Evolutionary conservation across 2,113 vertebrate genomes (phyloP).

Genomic region (Galbula dea): DNA sequence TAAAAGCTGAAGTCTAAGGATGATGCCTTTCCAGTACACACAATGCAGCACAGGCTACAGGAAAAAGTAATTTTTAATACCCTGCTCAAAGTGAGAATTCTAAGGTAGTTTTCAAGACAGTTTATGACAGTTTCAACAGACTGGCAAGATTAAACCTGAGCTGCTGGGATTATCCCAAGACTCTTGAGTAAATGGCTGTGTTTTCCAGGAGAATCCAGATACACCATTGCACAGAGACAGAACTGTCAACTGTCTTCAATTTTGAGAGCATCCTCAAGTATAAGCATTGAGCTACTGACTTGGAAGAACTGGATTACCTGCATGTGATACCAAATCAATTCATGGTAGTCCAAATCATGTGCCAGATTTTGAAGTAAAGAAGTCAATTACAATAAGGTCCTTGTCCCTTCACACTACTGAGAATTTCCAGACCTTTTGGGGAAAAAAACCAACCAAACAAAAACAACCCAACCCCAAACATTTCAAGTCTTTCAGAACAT

Average conservation of each 20-base stretch:
- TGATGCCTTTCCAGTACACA: neutral
- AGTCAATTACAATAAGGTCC: neutral
- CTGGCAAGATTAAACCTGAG: neutral
- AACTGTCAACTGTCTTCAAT: neutral
- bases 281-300: neutral
- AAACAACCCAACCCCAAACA: neutral
- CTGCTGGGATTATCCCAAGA: neutral
- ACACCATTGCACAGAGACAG: neutral
- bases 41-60: neutral
- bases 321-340: neutral
- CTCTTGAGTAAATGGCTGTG: neutral
- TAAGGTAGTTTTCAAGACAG: neutral
- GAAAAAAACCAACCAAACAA: neutral
- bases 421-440: neutral
- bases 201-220: neutral
- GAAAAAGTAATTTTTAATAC: neutral
- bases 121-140: neutral
- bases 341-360: neutral
- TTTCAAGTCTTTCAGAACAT: neutral
- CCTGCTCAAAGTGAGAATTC: neutral
- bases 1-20: neutral
- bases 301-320: neutral
- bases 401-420: rapidly evolving
- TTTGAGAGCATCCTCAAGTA: neutral
- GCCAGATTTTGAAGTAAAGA: neutral